Evolutionary conservation across 2,888 invertebrate genomes (phyloP).

Genomic region (Philereme vetulata): DNA sequence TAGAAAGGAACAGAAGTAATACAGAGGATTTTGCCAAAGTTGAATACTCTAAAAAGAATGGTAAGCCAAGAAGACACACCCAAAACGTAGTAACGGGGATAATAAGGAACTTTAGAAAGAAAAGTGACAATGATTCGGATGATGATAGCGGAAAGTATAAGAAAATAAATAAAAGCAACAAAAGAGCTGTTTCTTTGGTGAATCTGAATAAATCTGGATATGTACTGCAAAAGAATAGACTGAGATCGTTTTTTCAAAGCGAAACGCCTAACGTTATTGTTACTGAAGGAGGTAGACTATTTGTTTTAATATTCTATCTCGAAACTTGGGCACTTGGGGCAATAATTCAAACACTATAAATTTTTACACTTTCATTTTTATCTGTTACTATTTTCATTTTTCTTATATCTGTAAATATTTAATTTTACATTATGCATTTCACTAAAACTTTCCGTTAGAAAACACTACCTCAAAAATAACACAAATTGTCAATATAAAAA

Average conservation of each 20-base stretch:
- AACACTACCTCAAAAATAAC: not conserved
- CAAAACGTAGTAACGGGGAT: slow-evolving; percentile 69
- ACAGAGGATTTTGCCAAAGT: slow-evolving; percentile 49
- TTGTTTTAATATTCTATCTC: slow-evolving; percentile 18
- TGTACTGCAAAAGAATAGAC: slow-evolving; percentile 64
- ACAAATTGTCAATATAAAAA: not conserved
- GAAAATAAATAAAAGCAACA: slow-evolving; percentile 77
- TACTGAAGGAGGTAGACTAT: slow-evolving; percentile 78
- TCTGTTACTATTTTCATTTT: slow-evolving; percentile 15
- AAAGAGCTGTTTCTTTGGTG: slow-evolving; percentile 71
- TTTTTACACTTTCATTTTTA: not conserved
- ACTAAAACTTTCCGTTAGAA: not conserved
- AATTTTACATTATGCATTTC: not conserved
- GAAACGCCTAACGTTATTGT: slow-evolving; percentile 78
- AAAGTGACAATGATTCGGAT: slow-evolving; percentile 68
- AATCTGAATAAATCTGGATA: slow-evolving; percentile 69
- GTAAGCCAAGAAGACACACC: slow-evolving; percentile 60
- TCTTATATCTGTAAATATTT: not conserved
- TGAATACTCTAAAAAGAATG: slow-evolving; percentile 72
- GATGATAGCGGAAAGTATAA: slow-evolving; percentile 77
- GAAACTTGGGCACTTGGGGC: slow-evolving; percentile 13
- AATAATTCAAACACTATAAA: slow-evolving; percentile 7
- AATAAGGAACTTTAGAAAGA: slow-evolving; percentile 67
- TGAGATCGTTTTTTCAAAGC: slow-evolving; percentile 75
- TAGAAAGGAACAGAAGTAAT: slow-evolving; percentile 66